Percentiles rank a stretch among this genome's conserved stretches.
These are phyloP conservation scores for Tamandua tetradactyla DNA, from an alignment of 2,797 vertebrate genomes.

Conservation along the genomic window DNA sequence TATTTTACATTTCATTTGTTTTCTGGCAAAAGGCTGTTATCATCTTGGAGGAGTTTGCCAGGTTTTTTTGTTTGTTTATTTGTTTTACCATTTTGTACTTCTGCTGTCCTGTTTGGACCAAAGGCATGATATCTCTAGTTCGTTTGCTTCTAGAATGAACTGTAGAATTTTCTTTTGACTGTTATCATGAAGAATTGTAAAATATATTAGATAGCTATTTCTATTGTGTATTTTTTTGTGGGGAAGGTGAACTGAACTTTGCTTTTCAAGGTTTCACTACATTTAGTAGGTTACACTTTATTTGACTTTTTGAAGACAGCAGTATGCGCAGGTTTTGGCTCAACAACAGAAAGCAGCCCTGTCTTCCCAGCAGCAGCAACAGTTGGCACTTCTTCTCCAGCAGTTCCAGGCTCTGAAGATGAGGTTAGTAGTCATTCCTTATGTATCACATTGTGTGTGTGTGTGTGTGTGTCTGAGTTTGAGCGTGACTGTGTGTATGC, in stretches of 20 bases:
- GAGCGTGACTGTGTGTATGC: not conserved
- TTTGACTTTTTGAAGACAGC: constrained; percentile 90
- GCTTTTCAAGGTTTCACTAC: constrained; percentile 37
- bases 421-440: constrained; percentile 86
- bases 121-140: not conserved
- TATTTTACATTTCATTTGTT: constrained; percentile 37
- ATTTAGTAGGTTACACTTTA: constrained; percentile 46
- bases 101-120: not conserved
- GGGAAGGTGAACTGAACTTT: not conserved
- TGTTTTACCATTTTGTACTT: not conserved
- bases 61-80: no score
- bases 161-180: constrained; percentile 4
- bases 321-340: constrained; percentile 94
- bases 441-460: not conserved
- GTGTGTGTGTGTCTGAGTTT: not conserved
- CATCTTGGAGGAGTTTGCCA: not conserved
- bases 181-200: not conserved
- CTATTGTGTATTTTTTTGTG: not conserved
- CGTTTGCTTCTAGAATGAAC: constrained; percentile 28
- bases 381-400: constrained; percentile 93
- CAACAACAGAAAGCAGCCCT: constrained; percentile 97
- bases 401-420: constrained; percentile 97
- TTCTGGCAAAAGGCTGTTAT: not conserved
- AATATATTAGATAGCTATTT: constrained; percentile 34
- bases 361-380: constrained; percentile 96